A percentile compares a stretch with the other conserved stretches of the same genome.
These are phyloP conservation scores for Copidosoma floridanum DNA, from an alignment of 1,140 invertebrate genomes.

Conservation along the genomic window DNA sequence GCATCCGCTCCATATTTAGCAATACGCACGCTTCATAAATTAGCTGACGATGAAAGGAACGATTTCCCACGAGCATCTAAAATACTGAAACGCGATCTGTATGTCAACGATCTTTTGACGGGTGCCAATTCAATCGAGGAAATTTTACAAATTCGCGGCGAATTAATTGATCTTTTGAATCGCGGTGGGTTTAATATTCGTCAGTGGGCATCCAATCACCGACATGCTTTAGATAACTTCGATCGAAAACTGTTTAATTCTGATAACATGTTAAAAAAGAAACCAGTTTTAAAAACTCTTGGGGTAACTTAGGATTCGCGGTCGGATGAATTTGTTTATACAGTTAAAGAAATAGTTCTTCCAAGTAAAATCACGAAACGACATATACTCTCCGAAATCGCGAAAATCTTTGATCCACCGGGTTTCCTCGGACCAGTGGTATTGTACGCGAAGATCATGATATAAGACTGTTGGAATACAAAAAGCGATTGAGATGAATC, in stretches of 20 bases:
- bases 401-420: too few species aligned
- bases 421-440: too few species aligned
- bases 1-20: constrained; percentile 27
- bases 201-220: constrained; percentile 22
- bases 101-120: constrained; percentile 24
- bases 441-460: too few species aligned
- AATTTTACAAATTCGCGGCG: constrained; percentile 3
- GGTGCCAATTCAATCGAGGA: constrained; percentile 9
- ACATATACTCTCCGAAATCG: too few species aligned
- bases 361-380: too few species aligned
- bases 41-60: constrained; percentile 28
- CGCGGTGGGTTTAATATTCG: constrained; percentile 17
- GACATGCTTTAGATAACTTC: neutral
- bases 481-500: too few species aligned
- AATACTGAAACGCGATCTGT: constrained; percentile 41
- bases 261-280: neutral
- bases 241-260: neutral
- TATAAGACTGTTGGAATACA: too few species aligned
- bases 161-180: constrained; percentile 6
- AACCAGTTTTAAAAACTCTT: neutral
- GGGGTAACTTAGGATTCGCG: neutral
- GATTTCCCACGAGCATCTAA: constrained; percentile 26
- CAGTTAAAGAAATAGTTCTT: too few species aligned
- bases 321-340: too few species aligned
- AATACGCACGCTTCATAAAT: constrained; percentile 33